Conservation (phyloP, 2,113 vertebrate species). For the Actenoides lindsayi region DNA sequence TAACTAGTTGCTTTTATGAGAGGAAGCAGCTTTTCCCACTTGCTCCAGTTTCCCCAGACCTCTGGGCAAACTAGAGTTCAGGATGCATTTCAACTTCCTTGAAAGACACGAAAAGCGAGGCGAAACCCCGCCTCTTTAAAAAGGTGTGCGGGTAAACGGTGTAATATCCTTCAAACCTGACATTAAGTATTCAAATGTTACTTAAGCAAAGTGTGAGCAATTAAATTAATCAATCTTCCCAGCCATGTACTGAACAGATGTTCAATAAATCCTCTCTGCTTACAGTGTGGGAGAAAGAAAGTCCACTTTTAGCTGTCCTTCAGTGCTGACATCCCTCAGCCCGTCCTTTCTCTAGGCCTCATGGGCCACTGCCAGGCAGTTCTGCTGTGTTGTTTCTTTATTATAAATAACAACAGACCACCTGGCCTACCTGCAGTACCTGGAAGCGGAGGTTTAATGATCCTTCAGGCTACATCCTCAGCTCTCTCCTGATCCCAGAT, state of each 20-base stretch:
- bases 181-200: slow-evolving; percentile 96
- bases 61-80: slow-evolving; percentile 26
- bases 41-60: slow-evolving; percentile 25
- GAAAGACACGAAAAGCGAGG: not conserved
- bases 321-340: slow-evolving; percentile 86
- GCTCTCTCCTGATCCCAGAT: slow-evolving; percentile 88
- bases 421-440: slow-evolving; percentile 90
- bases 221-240: slow-evolving; percentile 99
- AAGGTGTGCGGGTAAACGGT: slow-evolving; percentile 63
- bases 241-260: slow-evolving; percentile 93
- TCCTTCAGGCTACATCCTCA: slow-evolving; percentile 87
- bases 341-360: slow-evolving; percentile 82
- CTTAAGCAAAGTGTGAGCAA: slow-evolving; percentile 94
- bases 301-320: slow-evolving; percentile 96
- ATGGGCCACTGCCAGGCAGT: slow-evolving; percentile 86
- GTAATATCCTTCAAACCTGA: slow-evolving; percentile 91
- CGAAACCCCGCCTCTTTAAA: slow-evolving; percentile 55
- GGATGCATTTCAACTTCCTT: not conserved
- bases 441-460: slow-evolving; percentile 90
- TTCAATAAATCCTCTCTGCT: slow-evolving; percentile 91
- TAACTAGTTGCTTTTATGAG: slow-evolving; percentile 70
- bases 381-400: slow-evolving; percentile 94
- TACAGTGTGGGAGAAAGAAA: slow-evolving; percentile 76
- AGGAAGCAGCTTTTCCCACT: slow-evolving; percentile 67
- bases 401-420: slow-evolving; percentile 99